A percentile compares a stretch with the other conserved stretches of the same genome.
Evolutionary conservation across 2,113 vertebrate genomes (phyloP).

Genomic region (Emydocephalus ijimae): DNA sequence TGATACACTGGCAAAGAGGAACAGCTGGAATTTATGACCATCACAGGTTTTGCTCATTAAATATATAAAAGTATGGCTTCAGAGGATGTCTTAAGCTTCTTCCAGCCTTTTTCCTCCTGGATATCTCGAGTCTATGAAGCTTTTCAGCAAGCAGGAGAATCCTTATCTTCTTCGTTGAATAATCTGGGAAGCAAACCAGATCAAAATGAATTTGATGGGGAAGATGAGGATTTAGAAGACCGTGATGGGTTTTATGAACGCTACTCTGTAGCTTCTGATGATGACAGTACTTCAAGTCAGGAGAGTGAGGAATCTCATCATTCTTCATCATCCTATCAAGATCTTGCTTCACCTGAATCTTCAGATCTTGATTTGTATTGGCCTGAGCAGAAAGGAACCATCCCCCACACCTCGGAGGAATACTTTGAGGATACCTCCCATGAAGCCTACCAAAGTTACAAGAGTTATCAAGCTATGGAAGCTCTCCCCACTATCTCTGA

Average conservation of each 20-base stretch:
- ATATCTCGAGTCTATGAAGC: slow-evolving; percentile 76
- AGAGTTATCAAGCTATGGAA: slow-evolving; percentile 39
- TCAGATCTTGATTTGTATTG: neutral
- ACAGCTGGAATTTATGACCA: slow-evolving; percentile 48
- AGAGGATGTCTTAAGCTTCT: slow-evolving; percentile 67
- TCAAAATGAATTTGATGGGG: slow-evolving; percentile 50
- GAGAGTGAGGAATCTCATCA: slow-evolving; percentile 23
- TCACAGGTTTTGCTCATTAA: slow-evolving; percentile 52
- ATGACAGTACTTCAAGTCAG: slow-evolving; percentile 43
- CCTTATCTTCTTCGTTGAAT: slow-evolving; percentile 65
- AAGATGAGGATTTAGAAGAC: slow-evolving; percentile 55
- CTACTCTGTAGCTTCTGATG: slow-evolving; percentile 57
- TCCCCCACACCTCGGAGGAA: slow-evolving; percentile 22
- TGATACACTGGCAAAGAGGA: slow-evolving; percentile 63
- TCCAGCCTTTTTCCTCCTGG: slow-evolving; percentile 76
- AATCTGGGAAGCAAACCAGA: slow-evolving; percentile 60
- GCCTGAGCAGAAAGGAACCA: neutral
- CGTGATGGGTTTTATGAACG: slow-evolving; percentile 46
- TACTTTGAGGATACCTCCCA: slow-evolving; percentile 31
- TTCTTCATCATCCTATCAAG: slow-evolving; percentile 9
- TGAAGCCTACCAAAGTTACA: slow-evolving; percentile 44
- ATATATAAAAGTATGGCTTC: slow-evolving; percentile 66
- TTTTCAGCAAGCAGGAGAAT: slow-evolving; percentile 71
- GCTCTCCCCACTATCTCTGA: slow-evolving; percentile 72
- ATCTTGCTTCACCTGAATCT: slow-evolving; percentile 40